Evolutionary conservation across 2,113 vertebrate genomes (phyloP).

Genomic region (Heteronetta atricapilla): DNA sequence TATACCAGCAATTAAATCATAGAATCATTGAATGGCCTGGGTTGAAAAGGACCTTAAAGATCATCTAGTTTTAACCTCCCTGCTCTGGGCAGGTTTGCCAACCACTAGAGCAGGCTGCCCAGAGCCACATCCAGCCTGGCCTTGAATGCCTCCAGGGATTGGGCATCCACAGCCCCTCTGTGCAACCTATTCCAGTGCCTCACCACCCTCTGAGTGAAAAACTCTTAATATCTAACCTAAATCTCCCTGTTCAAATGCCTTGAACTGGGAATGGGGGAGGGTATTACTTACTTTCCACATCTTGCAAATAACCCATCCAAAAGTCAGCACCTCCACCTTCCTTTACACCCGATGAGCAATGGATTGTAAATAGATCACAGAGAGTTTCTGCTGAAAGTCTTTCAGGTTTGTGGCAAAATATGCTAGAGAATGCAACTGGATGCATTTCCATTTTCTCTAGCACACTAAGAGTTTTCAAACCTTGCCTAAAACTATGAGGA

Average conservation of each 20-base stretch:
- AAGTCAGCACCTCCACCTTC: constrained; percentile 63
- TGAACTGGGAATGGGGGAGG: not conserved
- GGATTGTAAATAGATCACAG: constrained; percentile 79
- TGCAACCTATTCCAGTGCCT: no score
- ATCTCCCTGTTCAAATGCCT: not conserved
- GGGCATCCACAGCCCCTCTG: no score
- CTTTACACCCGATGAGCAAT: constrained; percentile 70
- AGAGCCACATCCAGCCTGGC: no score
- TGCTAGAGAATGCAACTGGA: constrained; percentile 78
- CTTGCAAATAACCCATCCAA: constrained; percentile 88
- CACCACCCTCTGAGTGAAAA: no score
- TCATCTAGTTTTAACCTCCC: no score
- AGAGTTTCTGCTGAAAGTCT: constrained; percentile 80
- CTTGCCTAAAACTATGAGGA: constrained; percentile 84
- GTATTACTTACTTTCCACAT: constrained; percentile 84
- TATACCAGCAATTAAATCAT: not conserved
- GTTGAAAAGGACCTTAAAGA: no score
- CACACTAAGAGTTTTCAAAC: constrained; percentile 88
- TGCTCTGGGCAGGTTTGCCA: no score
- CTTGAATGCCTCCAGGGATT: no score
- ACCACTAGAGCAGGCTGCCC: no score
- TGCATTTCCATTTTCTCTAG: constrained; percentile 88
- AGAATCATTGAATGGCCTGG: no score
- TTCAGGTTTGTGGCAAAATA: constrained; percentile 81
- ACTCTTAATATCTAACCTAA: no score